Base-by-base conservation (phyloP, 2,797 vertebrate genomes). In the Pempheris klunzingeri region DNA sequence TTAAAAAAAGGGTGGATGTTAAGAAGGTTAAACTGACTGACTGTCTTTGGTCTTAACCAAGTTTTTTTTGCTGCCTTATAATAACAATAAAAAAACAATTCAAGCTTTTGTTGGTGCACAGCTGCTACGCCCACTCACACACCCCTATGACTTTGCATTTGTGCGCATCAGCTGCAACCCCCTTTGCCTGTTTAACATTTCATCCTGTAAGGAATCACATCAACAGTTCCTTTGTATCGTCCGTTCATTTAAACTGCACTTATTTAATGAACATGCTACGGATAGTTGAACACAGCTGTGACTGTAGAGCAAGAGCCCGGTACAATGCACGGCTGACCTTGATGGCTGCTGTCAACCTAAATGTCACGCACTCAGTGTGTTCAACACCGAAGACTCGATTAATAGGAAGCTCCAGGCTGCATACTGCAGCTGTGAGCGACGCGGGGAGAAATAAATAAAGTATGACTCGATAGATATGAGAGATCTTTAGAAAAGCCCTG, bases 341-440 rank as follows among this genome's bases (percentile, higher is more conserved):
- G 46, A 70, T 20, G 55, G 44, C 36, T 64, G 38, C 39, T 54
- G 46, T 58, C 77, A 43, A 44, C 61, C 69, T 72, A 60, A 89
- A 86, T 86, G 83, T 81, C 85, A 88, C 60, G 39, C 70, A 63
- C 55, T 79, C 80, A 67, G 77, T 85, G 77, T 63, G 82, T 78
- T 79, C 13, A 54, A 10, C 32, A 15, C 57, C 36, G n/a, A 68
- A 2, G 50, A 61, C 70, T 83, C 63, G 50, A 49, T 86, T 78
- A 84, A 54, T 5, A 63, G 18, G 10, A 34, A 32, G 18, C 62
- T 49, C 28, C 43, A 49, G n/a, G 66, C 26, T 49, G 11, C 47
- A 70, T 20, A 6, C 30, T 30, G 34, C 47, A 67, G 41, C 30
- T 41, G 50, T 17, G 24, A 44, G 46, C 47, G 24, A 47, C 5